Percentiles rank a stretch among this genome's conserved stretches.
These are phyloP conservation scores for Strigamia crassipes DNA, from an alignment of 2,888 invertebrate genomes.

Conservation along the genomic window DNA sequence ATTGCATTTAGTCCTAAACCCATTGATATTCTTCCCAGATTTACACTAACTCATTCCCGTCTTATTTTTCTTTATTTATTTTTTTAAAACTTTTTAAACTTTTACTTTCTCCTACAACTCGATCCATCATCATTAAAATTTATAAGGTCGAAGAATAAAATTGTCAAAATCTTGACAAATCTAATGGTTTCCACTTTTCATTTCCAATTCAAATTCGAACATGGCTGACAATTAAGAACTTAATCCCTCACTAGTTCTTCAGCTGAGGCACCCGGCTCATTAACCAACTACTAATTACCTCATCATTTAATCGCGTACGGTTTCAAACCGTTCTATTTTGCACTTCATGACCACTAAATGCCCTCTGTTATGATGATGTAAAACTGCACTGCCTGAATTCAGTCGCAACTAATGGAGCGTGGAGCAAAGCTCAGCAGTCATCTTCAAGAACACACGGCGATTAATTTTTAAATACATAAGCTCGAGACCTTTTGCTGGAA, in stretches of 20 bases:
- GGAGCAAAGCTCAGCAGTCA: not conserved
- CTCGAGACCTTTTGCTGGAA: too few species aligned
- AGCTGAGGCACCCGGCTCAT: not conserved
- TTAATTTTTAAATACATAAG: too few species aligned
- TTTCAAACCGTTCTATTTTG: not conserved
- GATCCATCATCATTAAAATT: constrained; percentile 15
- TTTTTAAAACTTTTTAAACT: too few species aligned
- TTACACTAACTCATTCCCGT: not conserved
- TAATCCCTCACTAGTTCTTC: not conserved
- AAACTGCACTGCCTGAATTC: not conserved
- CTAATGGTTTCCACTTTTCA: not conserved
- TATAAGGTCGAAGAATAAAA: constrained; percentile 21
- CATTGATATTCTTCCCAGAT: not conserved
- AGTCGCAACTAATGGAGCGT: not conserved
- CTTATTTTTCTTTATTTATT: too few species aligned
- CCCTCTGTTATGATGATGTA: constrained; percentile 18
- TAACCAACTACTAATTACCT: constrained; percentile 27
- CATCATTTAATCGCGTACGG: constrained; percentile 26
- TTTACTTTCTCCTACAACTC: not conserved
- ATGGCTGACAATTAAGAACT: constrained; percentile 35
- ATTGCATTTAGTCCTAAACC: constrained; percentile 11
- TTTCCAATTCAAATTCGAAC: constrained; percentile 34
- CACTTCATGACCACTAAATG: not conserved
- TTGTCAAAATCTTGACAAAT: constrained; percentile 35
- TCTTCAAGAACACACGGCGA: not conserved